phyloP scores from a whole-genome alignment of 1,140 invertebrate genomes.

The Pseudomyrmex concolor region DNA sequence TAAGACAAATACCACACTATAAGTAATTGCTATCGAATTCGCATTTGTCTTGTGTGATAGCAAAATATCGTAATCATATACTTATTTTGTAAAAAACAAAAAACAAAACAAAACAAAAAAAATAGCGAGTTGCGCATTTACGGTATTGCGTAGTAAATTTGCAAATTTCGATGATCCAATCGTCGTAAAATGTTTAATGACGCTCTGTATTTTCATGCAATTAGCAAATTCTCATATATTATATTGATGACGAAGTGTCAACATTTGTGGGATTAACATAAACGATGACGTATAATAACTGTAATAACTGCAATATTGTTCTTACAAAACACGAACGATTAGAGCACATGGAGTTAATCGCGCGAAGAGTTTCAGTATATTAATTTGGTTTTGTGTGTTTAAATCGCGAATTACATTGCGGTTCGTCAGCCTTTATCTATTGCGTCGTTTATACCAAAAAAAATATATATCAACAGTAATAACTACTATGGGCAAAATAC shows the following conservation, averaged over 20 bases:
- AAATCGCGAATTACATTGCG: background rate
- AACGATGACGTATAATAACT: slow-evolving; percentile 16
- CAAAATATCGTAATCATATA: background rate
- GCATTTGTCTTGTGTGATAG: background rate
- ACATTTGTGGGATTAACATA: slow-evolving; percentile 32
- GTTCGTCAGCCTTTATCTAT: slow-evolving; percentile 14
- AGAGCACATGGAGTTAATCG: background rate
- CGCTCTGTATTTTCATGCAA: background rate
- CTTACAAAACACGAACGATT: slow-evolving; percentile 22
- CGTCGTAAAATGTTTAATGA: slow-evolving; percentile 4
- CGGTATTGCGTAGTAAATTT: background rate
- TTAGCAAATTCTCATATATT: slow-evolving; percentile 22
- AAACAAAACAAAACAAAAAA: too few species aligned
- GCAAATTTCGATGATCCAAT: background rate
- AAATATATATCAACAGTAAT: background rate
- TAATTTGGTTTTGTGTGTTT: slow-evolving; percentile 14
- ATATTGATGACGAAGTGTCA: slow-evolving; percentile 8
- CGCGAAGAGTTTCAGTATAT: background rate
- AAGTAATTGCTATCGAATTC: background rate
- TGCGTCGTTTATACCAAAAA: background rate
- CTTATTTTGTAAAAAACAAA: too few species aligned
- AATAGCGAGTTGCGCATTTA: background rate
- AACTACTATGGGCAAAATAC: background rate
- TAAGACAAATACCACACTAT: background rate
- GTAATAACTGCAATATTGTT: slow-evolving; percentile 40